These are phyloP conservation scores for Microcebus murinus DNA, from an alignment of 2,113 vertebrate species.

Conservation along the genomic window DNA sequence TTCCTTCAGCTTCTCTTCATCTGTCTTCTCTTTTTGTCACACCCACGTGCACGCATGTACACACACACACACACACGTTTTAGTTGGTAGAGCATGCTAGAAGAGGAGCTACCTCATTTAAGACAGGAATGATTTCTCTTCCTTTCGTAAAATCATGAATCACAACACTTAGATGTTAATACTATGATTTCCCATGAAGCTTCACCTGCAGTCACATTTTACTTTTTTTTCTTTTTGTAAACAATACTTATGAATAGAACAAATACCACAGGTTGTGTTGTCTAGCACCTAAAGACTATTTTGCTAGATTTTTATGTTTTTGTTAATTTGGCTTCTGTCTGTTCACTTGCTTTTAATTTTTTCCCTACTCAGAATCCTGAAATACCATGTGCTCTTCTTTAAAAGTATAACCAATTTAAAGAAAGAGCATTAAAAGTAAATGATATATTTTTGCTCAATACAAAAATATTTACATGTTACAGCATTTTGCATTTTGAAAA, in stretches of 20 bases:
- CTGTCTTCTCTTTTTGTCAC: background rate
- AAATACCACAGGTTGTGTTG: background rate
- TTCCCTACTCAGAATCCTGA: background rate
- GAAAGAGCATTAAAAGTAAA: background rate
- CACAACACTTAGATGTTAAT: background rate
- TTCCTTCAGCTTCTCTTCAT: background rate
- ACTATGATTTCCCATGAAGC: background rate
- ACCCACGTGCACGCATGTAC: background rate
- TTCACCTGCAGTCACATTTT: background rate
- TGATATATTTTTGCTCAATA: background rate
- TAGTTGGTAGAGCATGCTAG: background rate
- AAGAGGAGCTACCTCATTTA: background rate
- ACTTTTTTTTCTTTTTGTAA: background rate
- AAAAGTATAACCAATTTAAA: background rate
- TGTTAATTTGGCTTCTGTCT: background rate
- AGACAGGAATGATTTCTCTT: background rate
- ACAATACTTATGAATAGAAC: background rate
- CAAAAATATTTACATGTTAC: background rate
- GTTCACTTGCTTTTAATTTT: background rate
- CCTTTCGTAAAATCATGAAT: background rate
- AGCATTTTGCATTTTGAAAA: background rate
- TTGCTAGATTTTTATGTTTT: background rate
- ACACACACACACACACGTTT: background rate
- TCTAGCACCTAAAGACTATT: background rate
- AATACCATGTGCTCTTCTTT: background rate